Evolutionary conservation across 2,888 invertebrate species (phyloP).

Genomic region (Spialia ferax): DNA sequence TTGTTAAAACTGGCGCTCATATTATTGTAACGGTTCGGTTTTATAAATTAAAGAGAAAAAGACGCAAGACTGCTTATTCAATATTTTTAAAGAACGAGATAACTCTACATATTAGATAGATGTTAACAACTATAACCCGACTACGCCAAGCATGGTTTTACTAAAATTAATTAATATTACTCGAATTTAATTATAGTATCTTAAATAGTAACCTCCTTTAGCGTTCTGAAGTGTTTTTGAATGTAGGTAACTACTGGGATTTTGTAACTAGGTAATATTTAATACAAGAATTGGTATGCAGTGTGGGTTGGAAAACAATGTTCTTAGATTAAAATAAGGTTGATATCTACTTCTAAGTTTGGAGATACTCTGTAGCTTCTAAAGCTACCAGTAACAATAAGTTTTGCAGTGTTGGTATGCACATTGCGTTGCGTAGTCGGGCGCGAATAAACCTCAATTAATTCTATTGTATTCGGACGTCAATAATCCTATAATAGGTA

Average conservation of each 20-base stretch:
- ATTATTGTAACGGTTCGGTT: background rate
- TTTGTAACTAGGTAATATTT: background rate
- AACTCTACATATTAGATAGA: slow-evolving; percentile 57
- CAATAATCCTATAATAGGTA: slow-evolving; percentile 43
- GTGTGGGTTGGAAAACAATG: background rate
- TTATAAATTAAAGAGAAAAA: too few relatives aligned
- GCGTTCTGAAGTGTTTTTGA: background rate
- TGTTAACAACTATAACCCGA: slow-evolving; percentile 52
- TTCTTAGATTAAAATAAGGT: background rate
- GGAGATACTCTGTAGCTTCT: background rate
- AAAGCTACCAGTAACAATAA: background rate
- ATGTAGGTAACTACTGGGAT: background rate
- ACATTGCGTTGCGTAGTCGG: slow-evolving; percentile 42
- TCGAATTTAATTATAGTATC: background rate
- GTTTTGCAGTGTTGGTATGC: background rate
- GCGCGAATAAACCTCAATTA: slow-evolving; percentile 38
- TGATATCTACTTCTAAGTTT: background rate
- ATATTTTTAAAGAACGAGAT: slow-evolving; percentile 22
- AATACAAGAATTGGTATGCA: background rate
- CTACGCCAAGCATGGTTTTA: slow-evolving; percentile 31
- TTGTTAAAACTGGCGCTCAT: background rate
- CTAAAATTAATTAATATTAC: background rate
- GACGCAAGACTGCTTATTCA: background rate
- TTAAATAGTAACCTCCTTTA: background rate
- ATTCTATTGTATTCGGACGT: slow-evolving; percentile 53